Percentiles rank a stretch among this genome's conserved stretches.
Evolutionary conservation across 30 jellyfish, hydroid and myxozoan species (phyloP).

Genomic region (Calvadosia cruxmelitensis): DNA sequence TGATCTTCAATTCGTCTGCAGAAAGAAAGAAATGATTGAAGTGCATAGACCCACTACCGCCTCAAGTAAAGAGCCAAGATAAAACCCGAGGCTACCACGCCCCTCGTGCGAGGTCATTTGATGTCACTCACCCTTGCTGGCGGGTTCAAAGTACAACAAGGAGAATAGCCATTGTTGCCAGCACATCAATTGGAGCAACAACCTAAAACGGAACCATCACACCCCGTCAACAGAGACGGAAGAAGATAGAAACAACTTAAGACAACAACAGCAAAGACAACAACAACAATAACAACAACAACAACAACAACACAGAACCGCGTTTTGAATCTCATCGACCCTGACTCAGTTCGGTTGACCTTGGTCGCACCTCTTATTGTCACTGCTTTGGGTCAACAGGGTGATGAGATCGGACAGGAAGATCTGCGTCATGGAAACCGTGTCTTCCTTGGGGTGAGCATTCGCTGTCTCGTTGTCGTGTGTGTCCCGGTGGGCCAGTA

Average conservation of each 20-base stretch:
- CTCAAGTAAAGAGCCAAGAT: not conserved
- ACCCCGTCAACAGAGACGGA: not conserved
- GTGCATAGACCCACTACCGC: no score
- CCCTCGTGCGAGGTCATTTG: not conserved
- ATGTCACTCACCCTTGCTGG: slow-evolving; percentile 15
- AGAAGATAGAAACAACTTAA: not conserved
- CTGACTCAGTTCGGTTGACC: no score
- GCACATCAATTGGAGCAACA: slow-evolving; percentile 92
- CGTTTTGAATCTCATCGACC: no score
- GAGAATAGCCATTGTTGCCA: slow-evolving; percentile 98
- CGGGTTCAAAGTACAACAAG: slow-evolving; percentile 72
- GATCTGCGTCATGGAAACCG: slow-evolving; percentile 22
- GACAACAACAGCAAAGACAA: not conserved
- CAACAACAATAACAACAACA: not conserved
- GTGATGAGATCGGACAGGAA: slow-evolving; percentile 74
- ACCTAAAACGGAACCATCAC: slow-evolving; percentile 16
- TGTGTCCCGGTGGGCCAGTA: slow-evolving; percentile 24
- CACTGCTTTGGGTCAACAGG: slow-evolving; percentile 60
- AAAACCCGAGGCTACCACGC: not conserved
- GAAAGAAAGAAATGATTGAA: not conserved
- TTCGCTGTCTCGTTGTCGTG: slow-evolving; percentile 2
- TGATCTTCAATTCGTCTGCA: slow-evolving; percentile 46
- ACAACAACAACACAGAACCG: not conserved
- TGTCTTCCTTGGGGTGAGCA: slow-evolving; percentile 2
- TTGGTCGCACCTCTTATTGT: slow-evolving; percentile 58